Base-by-base conservation (phyloP, 2,888 invertebrate genomes). In the Seira ritae region DNA sequence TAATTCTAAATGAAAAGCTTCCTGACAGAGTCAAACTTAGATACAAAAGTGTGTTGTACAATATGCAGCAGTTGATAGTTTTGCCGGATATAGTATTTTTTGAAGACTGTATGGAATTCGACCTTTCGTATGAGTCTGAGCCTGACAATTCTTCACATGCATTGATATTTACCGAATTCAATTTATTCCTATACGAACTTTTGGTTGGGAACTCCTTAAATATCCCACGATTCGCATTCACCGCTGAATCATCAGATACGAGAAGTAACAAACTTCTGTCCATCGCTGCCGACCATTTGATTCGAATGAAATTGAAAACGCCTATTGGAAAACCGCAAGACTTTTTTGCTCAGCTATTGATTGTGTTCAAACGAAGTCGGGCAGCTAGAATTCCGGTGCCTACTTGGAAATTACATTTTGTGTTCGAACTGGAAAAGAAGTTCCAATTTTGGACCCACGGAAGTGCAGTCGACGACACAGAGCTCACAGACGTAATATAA, bases 271-370 rank as follows among this genome's bases (percentile, higher is more conserved):
- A n/a, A 42, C 22, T 72, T 50, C 65, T 82, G 2, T 71, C 76
- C 4, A 72, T 85, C 12, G 85, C 87, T n/a, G 88, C 87, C 0
- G 86, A 85, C 20, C 82, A 84, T 70, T 69, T 88, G 3, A 74
- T 88, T 15, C 86, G 86, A 1, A 67, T 85, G 15, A 88, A 88
- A 62, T 75, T 88, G 31, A 86, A 86, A 76, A 87, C 85, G 4
- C 80, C 83, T 1, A 67, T 88, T 0, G 88, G 88, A 55, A 85
- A 86, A 60, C 87, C 88, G 4, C 85, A 87, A 66, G 87, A 88
- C 42, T 86, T 88, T 50, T 88, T 88, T 79, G 73, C 65, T 12
- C 87, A 86, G 17, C 46, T 88, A 0, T 84, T 87, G 68, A 50
- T 68, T 3, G 17, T 88, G 68, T 69, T 88, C 1, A 88, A 86